Evolutionary conservation across 2,797 vertebrate genomes (phyloP).

Genomic region (Alca torda): DNA sequence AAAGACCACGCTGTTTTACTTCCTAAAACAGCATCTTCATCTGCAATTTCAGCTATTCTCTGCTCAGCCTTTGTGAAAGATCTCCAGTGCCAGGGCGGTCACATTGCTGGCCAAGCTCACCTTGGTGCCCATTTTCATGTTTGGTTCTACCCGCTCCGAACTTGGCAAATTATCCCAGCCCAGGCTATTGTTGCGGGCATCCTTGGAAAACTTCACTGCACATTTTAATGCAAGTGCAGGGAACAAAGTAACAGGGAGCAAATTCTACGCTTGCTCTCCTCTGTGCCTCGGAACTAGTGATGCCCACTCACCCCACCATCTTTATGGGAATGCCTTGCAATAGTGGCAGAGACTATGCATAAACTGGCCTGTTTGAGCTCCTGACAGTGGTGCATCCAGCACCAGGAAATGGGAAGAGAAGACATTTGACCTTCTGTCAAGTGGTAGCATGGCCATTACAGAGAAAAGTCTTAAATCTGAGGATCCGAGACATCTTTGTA

Average conservation of each 20-base stretch:
- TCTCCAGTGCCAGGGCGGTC: not conserved
- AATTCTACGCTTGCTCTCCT: not conserved
- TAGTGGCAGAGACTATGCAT: not conserved
- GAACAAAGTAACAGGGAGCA: not conserved
- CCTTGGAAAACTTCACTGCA: not conserved
- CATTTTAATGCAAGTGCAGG: not conserved
- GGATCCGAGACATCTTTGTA: not conserved
- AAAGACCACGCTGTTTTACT: not conserved
- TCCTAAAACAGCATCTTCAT: not conserved
- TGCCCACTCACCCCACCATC: not conserved
- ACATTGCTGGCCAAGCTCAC: not conserved
- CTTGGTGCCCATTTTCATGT: not conserved
- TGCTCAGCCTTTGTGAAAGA: not conserved
- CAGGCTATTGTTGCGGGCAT: not conserved
- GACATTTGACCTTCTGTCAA: not conserved
- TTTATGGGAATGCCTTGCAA: not conserved
- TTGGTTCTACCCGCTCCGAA: not conserved
- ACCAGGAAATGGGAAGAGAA: not conserved
- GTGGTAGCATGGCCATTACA: no score
- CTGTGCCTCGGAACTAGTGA: not conserved
- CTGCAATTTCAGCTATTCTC: not conserved
- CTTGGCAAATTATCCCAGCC: not conserved
- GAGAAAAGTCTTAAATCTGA: not conserved
- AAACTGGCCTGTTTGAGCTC: not conserved
- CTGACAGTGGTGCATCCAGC: not conserved